Percentiles rank a stretch among this genome's conserved stretches.
Evolutionary conservation across 2,113 vertebrate species (phyloP).

Genomic region (Etheostoma cragini): DNA sequence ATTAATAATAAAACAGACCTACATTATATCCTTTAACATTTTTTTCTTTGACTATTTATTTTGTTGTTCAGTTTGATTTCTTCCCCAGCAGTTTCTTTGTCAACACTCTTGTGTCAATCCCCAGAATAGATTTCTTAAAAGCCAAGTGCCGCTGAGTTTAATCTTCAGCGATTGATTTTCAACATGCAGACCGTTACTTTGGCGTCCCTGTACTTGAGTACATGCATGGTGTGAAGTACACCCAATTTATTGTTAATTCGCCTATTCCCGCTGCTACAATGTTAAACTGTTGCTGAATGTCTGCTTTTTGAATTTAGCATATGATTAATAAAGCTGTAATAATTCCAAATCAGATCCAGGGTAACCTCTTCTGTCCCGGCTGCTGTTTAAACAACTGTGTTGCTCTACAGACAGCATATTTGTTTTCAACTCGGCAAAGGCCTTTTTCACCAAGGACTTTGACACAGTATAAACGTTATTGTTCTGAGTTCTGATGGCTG

Average conservation of each 20-base stretch:
- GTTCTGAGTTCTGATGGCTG: background rate
- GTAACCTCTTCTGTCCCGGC: constrained; percentile 55
- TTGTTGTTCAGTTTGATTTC: constrained; percentile 50
- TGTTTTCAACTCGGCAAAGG: background rate
- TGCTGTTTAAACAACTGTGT: background rate
- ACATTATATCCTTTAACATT: constrained; percentile 72
- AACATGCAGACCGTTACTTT: constrained; percentile 30
- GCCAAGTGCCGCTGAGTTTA: constrained; percentile 63
- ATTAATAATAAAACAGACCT: constrained; percentile 79
- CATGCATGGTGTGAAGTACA: constrained; percentile 82
- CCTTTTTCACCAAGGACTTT: background rate
- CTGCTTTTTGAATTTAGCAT: constrained; percentile 83
- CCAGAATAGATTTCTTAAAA: constrained; percentile 48
- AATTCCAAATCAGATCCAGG: constrained; percentile 63
- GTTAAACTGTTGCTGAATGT: constrained; percentile 86
- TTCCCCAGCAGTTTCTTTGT: constrained; percentile 30
- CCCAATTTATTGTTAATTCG: constrained; percentile 77
- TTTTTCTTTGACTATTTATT: constrained; percentile 60
- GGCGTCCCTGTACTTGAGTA: constrained; percentile 65
- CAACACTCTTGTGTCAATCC: constrained; percentile 38
- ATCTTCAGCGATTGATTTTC: constrained; percentile 42
- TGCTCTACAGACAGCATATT: background rate
- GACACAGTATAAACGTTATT: too few relatives aligned
- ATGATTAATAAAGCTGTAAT: constrained; percentile 84
- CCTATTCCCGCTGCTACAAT: constrained; percentile 82